These are phyloP conservation scores for Brenthis ino DNA, from an alignment of 2,888 invertebrate genomes.

Conservation along the genomic window DNA sequence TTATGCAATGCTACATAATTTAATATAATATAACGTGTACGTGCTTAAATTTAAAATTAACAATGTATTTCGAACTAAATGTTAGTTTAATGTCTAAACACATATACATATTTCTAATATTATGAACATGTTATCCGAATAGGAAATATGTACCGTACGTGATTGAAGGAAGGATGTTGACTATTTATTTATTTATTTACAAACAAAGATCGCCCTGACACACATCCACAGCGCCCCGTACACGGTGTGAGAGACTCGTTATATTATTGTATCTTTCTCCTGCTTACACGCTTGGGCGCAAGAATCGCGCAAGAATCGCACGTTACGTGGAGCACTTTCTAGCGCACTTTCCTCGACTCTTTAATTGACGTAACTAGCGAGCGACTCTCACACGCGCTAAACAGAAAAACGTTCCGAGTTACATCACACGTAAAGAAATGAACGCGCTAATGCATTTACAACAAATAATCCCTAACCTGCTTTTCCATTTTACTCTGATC, in stretches of 20 bases:
- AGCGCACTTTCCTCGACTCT: slow-evolving; percentile 76
- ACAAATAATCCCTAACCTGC: slow-evolving; percentile 12
- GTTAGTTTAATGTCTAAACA: slow-evolving; percentile 1
- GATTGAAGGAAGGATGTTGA: slow-evolving; percentile 44
- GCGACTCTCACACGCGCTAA: slow-evolving; percentile 74
- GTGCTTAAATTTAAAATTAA: no score
- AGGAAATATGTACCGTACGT: slow-evolving; percentile 54
- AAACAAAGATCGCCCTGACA: slow-evolving; percentile 76
- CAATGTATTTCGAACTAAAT: no score
- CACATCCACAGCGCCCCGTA: slow-evolving; percentile 50
- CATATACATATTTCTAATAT: slow-evolving; percentile 26
- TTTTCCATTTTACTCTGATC: slow-evolving; percentile 7
- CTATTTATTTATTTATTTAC: slow-evolving; percentile 70
- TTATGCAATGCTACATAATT: no score
- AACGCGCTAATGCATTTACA: slow-evolving; percentile 48
- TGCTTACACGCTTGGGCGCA: slow-evolving; percentile 20
- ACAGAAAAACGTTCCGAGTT: slow-evolving; percentile 73
- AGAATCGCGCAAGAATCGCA: slow-evolving; percentile 44
- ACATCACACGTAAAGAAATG: slow-evolving; percentile 79
- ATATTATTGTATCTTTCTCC: slow-evolving; percentile 41
- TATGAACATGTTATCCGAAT: slow-evolving; percentile 39
- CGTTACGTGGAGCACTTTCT: slow-evolving; percentile 77
- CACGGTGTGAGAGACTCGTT: slow-evolving; percentile 43
- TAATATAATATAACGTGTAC: no score
- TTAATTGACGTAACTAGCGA: slow-evolving; percentile 80